phyloP scores from a whole-genome alignment of 2,113 vertebrate species.

The Tenrec ecaudatus region DNA sequence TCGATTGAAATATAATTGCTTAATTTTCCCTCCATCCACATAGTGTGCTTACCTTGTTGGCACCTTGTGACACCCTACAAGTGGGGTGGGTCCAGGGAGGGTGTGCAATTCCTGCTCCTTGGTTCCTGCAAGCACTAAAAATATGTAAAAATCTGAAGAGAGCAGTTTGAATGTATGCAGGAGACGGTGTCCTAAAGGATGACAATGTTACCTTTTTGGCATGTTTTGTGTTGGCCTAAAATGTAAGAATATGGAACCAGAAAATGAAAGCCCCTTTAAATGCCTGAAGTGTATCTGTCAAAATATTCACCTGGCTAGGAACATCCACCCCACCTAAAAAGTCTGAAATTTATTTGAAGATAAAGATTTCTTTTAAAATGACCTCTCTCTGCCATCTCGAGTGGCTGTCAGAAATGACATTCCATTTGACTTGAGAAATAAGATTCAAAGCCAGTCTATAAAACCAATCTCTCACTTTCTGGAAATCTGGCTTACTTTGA shows the following conservation, averaged over 20 bases:
- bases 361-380: constrained; percentile 4
- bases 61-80: background rate
- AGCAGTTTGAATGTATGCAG: constrained; percentile 14
- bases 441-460: constrained; percentile 28
- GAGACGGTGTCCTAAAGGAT: background rate
- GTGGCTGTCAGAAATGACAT: constrained; percentile 47
- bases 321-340: background rate
- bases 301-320: constrained; percentile 38
- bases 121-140: background rate
- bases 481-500: constrained; percentile 63
- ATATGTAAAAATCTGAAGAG: constrained; percentile 37
- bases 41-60: background rate
- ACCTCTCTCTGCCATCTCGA: background rate
- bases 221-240: constrained; percentile 49
- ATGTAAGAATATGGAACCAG: constrained; percentile 36
- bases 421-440: constrained; percentile 57
- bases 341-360: constrained; percentile 63
- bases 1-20: constrained; percentile 29
- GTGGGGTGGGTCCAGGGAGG: background rate
- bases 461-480: constrained; percentile 60
- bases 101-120: background rate
- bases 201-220: constrained; percentile 16
- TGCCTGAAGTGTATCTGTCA: constrained; percentile 23
- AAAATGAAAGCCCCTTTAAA: constrained; percentile 49
- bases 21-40: constrained; percentile 13